Conservation (phyloP, 2,888 invertebrate species). For the Malthinus flaveolus region DNA sequence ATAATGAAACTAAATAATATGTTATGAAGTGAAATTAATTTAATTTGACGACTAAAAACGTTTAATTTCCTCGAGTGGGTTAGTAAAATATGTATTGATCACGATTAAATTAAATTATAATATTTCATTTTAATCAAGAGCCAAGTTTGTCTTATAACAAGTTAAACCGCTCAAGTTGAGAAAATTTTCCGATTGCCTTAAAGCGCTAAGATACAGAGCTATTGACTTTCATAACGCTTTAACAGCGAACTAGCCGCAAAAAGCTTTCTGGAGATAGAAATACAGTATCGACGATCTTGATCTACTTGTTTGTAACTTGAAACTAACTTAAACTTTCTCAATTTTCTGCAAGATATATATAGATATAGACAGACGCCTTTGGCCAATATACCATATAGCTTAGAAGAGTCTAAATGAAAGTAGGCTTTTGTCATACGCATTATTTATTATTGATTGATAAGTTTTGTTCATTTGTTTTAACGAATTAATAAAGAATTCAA, state of each 20-base stretch:
- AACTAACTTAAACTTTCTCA: conserved; percentile 25
- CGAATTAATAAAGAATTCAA: too few species aligned
- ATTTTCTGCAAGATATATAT: conserved; percentile 20
- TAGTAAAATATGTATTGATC: too few species aligned
- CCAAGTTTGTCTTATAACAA: not conserved
- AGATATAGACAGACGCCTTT: conserved; percentile 4
- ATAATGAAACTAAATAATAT: too few species aligned
- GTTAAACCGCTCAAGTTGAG: conserved; percentile 8
- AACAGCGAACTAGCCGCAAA: conserved; percentile 20
- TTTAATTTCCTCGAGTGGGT: too few species aligned
- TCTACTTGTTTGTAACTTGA: conserved; percentile 27
- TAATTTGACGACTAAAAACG: too few species aligned
- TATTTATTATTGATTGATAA: too few species aligned
- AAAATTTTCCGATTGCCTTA: conserved; percentile 15
- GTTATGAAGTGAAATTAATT: too few species aligned
- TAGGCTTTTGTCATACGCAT: too few species aligned
- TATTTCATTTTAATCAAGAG: conserved; percentile 5
- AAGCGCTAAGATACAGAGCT: conserved; percentile 20
- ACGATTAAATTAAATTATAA: not conserved
- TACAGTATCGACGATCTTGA: conserved; percentile 25
- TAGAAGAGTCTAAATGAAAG: too few species aligned
- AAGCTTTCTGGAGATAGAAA: conserved; percentile 16
- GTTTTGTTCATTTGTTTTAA: too few species aligned
- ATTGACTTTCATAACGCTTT: conserved; percentile 20
- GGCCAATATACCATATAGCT: too few species aligned